Base-by-base conservation (phyloP, 2,113 vertebrate species). In the Grammomys dolichurus region DNA sequence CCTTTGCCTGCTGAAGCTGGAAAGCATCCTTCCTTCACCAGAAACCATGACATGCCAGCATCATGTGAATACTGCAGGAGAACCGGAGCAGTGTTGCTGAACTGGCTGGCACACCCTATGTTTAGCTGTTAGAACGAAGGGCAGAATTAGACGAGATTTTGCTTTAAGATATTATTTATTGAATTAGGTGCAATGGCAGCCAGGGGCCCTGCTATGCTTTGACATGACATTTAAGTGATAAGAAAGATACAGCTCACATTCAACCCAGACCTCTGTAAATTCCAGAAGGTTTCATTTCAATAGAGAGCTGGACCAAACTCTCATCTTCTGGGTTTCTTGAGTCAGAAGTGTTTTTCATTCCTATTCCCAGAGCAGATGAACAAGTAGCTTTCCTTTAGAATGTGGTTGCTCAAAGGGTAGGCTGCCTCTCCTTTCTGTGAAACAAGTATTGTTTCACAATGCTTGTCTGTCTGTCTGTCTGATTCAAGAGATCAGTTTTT, bases 21-120 rank as follows among this genome's bases (percentile, higher is more conserved):
- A 97, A 99, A 99, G 97, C 99, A 99, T 94, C 99, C 99, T 95
- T 99, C 99, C 90, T 98, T 99, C 94, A 99, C 99, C 67, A 99
- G 98, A 0, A 99, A 98, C 99, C 99, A 99, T 90, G 99, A 99
- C n/a, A 99, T 99, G 22, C 99, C 99, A 0, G 99, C 99, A 0
- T 99, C 99, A 0, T 99, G 99, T 0, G 99, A 99, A 95, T 99
- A 99, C 96, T 99, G 99, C 72, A 99, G 99, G 96, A 99, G 98
- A 3, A 99, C 99, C 0, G 99, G 99, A 22, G 99, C 99, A 1
- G 99, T 98, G 5, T 97, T 98, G 96, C 99, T 99, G 98, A 99
- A 99, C 85, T 99, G 99, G 86, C 96, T 98, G 82, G 99, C 99
- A 96, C 99, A 99, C 0, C 99, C 99, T 0, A 99, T 99, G 98